Evolutionary conservation across 2,113 vertebrate genomes (phyloP), one percentile per base, ranked within the genome.

Genomic region (Willisornis vidua): DNA sequence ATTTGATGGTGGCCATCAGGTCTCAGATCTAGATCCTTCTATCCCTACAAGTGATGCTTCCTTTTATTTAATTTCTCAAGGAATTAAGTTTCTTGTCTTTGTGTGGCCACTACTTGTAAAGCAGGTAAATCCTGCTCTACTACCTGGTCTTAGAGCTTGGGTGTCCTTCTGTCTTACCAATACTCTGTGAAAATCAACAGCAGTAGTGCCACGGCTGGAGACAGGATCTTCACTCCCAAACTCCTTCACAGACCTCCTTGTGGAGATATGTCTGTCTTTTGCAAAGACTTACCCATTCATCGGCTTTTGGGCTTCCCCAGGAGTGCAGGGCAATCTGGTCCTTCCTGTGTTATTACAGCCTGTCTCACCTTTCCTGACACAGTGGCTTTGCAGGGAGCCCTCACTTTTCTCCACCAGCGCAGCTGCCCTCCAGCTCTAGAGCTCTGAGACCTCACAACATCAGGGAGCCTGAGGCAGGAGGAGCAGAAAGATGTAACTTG

Each of bases 161-260:
- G 1, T 59, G 45, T 37, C 45, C 49, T 68, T 39, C 29, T n/a
- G 6, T 33, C 67, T 23, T 63, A 28, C 22, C 0, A 0, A n/a
- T 28, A 33, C 7, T 19, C 17, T 46, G 24, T 62, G 49, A 57
- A 93, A 80, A 86, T 22, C n/a, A 48, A 7, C 43, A 72, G 5
- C 4, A 24, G 3, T 10, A 14, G 17, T 72, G 28, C 23, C 48
- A 46, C 1, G 1, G 23, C 23, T 15, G 59, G 58, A 17, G 10
- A 43, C 1, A 41, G 14, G 9, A 14, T 29, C 35, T 51, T 85
- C 13, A 25, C 4, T 33, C 28, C 35, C 9, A 19, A 48, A 23
- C 2, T 9, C 4, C 18, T 74, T 58, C 55, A 35, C 8, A 54
- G 26, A 62, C 4, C 4, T 46, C 18, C 28, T 51, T 8, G 16